Evolutionary conservation across 2,797 vertebrate species (phyloP).

Genomic region (Microhierax caerulescens): DNA sequence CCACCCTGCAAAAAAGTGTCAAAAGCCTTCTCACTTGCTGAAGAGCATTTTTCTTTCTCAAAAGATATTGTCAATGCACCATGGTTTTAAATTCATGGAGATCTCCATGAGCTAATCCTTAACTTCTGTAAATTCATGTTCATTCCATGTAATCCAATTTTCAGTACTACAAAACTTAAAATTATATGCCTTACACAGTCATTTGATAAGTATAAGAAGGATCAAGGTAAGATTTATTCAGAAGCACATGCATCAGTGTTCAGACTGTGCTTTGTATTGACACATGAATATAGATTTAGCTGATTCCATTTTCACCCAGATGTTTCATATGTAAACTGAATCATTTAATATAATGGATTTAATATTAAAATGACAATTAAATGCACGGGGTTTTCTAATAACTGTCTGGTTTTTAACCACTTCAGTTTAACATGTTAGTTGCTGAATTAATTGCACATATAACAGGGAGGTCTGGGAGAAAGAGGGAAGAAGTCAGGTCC

Average conservation of each 20-base stretch:
- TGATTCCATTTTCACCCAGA: background rate
- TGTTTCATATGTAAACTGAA: background rate
- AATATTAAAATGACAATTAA: background rate
- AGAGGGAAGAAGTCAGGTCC: background rate
- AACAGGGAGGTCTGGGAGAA: background rate
- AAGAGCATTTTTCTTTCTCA: background rate
- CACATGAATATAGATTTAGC: background rate
- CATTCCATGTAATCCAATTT: background rate
- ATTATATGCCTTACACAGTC: background rate
- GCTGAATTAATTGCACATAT: background rate
- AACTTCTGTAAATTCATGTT: background rate
- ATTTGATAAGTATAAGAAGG: background rate
- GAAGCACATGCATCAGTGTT: background rate
- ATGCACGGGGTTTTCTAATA: background rate
- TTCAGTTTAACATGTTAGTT: background rate
- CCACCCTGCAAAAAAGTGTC: fast-evolving
- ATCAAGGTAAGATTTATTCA: background rate
- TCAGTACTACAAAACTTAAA: background rate
- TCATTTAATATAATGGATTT: background rate
- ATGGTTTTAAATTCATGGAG: background rate
- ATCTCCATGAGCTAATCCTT: background rate
- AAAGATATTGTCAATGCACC: background rate
- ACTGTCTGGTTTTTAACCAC: background rate
- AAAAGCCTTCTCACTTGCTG: background rate
- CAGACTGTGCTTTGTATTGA: background rate